Evolutionary conservation across 1,140 invertebrate species (phyloP).

Genomic region (roundworm (Caenorhabditis elegans)): WBcel235 BX284604.4:9809501-9810000

Average conservation of each 20-base stretch:
- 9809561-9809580: neutral
- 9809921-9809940: conserved; percentile 3
- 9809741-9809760: conserved; percentile 6
- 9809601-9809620: neutral
- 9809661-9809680: neutral
- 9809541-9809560: neutral
- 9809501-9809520: neutral
- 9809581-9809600: neutral
- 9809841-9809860: neutral
- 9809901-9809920: neutral
- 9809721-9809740: neutral
- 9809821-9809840: neutral
- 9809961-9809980: neutral
- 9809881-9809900: neutral
- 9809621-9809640: neutral
- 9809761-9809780: conserved; percentile 1
- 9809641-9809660: neutral
- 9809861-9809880: neutral
- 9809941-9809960: neutral
- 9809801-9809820: neutral
- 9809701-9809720: conserved; percentile 18
- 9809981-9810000: too few relatives aligned
- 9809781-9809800: neutral
- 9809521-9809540: neutral
- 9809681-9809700: neutral